Evolutionary conservation across 30 jellyfish, hydroid and myxozoan genomes (phyloP).

Genomic region (Nemopilema nomurai): DNA sequence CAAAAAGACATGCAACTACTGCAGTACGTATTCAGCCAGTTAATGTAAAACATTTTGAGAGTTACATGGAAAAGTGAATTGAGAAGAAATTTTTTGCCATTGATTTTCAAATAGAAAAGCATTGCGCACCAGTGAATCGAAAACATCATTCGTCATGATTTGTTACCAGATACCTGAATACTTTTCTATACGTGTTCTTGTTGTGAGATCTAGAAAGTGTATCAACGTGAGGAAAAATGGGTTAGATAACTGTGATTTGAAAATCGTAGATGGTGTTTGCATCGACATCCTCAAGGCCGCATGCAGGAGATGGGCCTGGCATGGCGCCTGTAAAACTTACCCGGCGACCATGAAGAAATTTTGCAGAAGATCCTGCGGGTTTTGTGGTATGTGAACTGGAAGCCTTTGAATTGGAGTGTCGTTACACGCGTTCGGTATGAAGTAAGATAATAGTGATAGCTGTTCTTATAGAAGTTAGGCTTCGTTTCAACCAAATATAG

Average conservation of each 20-base stretch:
- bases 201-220: too few relatives aligned
- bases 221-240: too few relatives aligned
- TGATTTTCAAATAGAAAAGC: background rate
- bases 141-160: background rate
- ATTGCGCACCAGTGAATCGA: background rate
- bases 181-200: background rate
- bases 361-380: conserved; percentile 20
- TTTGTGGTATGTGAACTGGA: conserved; percentile 13
- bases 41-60: background rate
- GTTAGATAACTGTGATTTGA: too few relatives aligned
- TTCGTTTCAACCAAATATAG: too few relatives aligned
- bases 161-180: background rate
- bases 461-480: too few relatives aligned
- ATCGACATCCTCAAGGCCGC: background rate
- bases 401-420: background rate
- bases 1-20: conserved; percentile 11
- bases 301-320: conserved; percentile 19
- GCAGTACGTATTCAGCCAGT: conserved; percentile 12
- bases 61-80: background rate
- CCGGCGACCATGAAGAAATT: background rate
- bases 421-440: background rate
- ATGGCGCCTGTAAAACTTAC: conserved; percentile 13
- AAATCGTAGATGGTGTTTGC: conserved; percentile 19
- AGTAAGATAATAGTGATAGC: too few relatives aligned
- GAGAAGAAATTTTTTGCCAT: background rate